A percentile compares a stretch with the other conserved stretches of the same genome.
phyloP scores from a whole-genome alignment of 1,140 invertebrate species.

The Phocides pigmalion region DNA sequence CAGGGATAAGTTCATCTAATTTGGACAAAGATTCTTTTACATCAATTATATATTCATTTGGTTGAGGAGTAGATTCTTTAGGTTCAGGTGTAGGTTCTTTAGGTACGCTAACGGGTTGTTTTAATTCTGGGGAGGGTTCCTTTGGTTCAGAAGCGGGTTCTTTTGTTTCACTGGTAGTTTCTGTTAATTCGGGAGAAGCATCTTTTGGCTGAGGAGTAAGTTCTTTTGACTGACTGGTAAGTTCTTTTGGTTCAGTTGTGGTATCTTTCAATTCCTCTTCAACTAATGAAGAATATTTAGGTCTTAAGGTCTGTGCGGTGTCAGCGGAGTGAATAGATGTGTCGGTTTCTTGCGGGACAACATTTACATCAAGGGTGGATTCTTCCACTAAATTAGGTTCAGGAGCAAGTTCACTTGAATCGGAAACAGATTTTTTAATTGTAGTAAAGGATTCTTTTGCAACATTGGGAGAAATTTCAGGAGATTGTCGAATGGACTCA shows the following conservation, averaged over 20 bases:
- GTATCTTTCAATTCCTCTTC: too few relatives aligned
- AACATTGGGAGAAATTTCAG: not conserved
- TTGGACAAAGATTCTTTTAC: not conserved
- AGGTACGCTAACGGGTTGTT: not conserved
- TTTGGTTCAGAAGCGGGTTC: conserved; percentile 2
- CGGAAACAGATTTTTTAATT: not conserved
- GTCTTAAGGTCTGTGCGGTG: too few relatives aligned
- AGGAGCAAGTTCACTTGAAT: not conserved
- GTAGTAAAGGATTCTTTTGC: not conserved
- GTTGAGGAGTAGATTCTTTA: not conserved
- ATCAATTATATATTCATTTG: too few relatives aligned
- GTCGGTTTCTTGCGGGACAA: not conserved
- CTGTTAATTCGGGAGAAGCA: not conserved
- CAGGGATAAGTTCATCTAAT: not conserved
- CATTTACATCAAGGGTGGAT: not conserved
- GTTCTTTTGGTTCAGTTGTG: too few relatives aligned
- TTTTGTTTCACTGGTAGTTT: not conserved
- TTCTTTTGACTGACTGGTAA: too few relatives aligned
- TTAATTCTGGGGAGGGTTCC: conserved; percentile 8
- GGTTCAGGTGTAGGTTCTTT: not conserved
- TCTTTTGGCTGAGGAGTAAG: not conserved
- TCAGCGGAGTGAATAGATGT: too few relatives aligned
- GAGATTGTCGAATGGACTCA: not conserved
- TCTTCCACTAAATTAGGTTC: not conserved
- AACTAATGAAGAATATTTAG: too few relatives aligned